A percentile compares a stretch with the other conserved stretches of the same genome.
phyloP scores from a whole-genome alignment of 2,113 vertebrate species.

The Neopipo cinnamomea region DNA sequence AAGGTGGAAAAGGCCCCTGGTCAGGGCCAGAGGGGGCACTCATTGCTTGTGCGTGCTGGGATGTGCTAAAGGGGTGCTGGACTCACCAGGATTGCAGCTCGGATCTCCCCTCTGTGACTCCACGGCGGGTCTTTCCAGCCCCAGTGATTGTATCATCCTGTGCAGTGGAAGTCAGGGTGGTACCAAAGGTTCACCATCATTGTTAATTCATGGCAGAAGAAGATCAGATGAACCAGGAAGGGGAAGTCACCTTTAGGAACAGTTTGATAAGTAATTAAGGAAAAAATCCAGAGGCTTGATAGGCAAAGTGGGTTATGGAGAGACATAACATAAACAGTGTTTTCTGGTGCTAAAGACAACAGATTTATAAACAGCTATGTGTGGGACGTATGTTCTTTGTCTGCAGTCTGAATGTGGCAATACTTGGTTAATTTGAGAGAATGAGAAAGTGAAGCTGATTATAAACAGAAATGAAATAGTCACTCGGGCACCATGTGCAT shows the following conservation, averaged over 20 bases:
- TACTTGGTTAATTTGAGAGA: conserved; percentile 5
- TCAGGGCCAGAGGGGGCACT: neutral
- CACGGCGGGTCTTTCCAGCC: neutral
- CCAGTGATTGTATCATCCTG: neutral
- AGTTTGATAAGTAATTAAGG: neutral
- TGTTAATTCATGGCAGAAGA: neutral
- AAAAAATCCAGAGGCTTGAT: neutral
- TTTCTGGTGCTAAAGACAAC: neutral
- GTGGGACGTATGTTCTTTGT: neutral
- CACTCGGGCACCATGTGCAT: neutral
- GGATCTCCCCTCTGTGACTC: neutral
- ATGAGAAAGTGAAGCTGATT: conserved; percentile 47
- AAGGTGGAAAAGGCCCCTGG: neutral
- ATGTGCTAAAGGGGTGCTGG: neutral
- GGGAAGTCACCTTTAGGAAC: neutral
- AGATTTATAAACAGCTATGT: neutral
- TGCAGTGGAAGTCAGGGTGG: neutral
- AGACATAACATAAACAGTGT: neutral
- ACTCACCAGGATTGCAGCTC: neutral
- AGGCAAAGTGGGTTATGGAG: neutral
- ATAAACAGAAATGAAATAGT: conserved; percentile 18
- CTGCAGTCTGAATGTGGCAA: neutral
- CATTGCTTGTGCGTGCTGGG: fast-evolving
- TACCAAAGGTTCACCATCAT: fast-evolving
- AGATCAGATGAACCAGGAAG: neutral